phyloP scores from a whole-genome alignment of 2,113 vertebrate species.

The Dasyornis broadbenti region DNA sequence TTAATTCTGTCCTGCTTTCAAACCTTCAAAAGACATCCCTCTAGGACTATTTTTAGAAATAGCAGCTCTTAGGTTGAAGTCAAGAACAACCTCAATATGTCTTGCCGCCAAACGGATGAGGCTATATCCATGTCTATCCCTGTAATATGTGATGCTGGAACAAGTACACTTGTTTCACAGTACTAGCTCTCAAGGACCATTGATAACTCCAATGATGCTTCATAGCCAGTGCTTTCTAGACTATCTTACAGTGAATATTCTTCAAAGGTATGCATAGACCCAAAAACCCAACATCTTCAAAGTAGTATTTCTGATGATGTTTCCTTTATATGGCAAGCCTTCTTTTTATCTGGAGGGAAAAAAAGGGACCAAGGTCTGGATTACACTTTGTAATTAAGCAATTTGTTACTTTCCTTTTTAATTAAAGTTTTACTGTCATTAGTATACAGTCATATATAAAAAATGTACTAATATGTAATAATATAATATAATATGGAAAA shows the following conservation, averaged over 20 bases:
- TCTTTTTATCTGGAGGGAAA: background rate
- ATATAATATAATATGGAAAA: background rate
- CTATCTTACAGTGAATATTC: background rate
- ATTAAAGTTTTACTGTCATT: background rate
- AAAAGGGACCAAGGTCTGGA: background rate
- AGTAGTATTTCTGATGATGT: background rate
- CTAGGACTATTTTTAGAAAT: conserved; percentile 15
- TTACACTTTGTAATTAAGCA: background rate
- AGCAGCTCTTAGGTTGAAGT: background rate
- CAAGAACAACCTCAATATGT: background rate
- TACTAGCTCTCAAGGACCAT: background rate
- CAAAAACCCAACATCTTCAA: background rate
- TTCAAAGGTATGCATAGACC: background rate
- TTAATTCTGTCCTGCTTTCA: conserved; percentile 1
- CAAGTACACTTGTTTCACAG: background rate
- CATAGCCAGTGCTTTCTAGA: background rate
- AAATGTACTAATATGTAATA: background rate
- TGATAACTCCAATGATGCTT: background rate
- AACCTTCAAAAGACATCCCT: background rate
- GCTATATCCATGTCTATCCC: background rate
- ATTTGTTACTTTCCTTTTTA: background rate
- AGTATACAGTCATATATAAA: background rate
- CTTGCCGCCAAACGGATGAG: background rate
- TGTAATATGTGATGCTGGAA: background rate
- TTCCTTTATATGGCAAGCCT: background rate